Percentiles rank a stretch among this genome's conserved stretches.
Conservation (phyloP, 2,113 vertebrate species). For the Candoia aspera region DNA sequence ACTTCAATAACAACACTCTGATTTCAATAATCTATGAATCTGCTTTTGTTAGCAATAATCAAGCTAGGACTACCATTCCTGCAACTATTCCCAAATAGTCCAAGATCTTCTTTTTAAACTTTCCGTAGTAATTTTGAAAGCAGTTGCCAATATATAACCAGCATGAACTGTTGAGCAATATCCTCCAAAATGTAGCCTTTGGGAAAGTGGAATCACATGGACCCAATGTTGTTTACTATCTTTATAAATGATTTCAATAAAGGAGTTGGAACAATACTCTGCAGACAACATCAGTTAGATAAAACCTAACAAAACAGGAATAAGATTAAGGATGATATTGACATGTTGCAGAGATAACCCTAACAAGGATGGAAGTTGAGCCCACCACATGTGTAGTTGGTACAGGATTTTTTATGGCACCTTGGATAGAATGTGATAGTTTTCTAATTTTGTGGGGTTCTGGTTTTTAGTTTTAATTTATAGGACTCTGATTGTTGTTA, state of each 20-base stretch:
- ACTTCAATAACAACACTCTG: background rate
- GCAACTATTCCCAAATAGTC: background rate
- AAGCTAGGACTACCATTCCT: background rate
- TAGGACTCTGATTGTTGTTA: background rate
- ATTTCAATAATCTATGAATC: background rate
- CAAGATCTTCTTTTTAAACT: background rate
- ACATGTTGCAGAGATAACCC: background rate
- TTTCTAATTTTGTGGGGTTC: background rate
- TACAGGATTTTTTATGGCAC: background rate
- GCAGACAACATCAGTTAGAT: background rate
- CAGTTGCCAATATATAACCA: background rate
- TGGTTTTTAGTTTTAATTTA: background rate
- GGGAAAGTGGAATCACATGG: background rate
- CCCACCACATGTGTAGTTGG: background rate
- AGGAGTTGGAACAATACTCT: background rate
- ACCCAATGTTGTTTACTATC: background rate
- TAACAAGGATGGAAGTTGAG: background rate
- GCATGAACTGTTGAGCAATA: background rate
- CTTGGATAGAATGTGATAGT: background rate
- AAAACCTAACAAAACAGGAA: background rate
- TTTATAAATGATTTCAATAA: background rate
- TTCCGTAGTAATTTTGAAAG: background rate
- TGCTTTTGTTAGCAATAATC: slow-evolving; percentile 9
- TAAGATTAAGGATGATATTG: background rate
- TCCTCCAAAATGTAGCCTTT: background rate